Percentiles rank a stretch among this genome's conserved stretches.
phyloP scores from a whole-genome alignment of 1,140 invertebrate species.

The Ceratosolen solmsi region DNA sequence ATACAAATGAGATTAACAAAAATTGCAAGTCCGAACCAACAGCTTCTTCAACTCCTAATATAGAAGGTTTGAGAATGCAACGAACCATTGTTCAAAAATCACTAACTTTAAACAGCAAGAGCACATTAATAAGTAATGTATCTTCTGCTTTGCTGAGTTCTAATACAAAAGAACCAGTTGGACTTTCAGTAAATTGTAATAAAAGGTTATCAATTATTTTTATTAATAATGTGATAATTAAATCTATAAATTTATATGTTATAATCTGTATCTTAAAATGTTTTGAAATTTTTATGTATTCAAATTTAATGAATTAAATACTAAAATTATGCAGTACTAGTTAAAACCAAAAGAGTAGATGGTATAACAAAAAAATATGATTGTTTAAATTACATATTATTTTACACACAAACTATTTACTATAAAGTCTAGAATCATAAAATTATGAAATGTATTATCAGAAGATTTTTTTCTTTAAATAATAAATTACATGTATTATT shows the following conservation, averaged over 20 bases:
- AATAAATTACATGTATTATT: too few species aligned
- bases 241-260: not conserved
- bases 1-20: constrained; percentile 34
- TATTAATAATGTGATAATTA: not conserved
- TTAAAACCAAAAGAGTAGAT: too few species aligned
- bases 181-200: not conserved
- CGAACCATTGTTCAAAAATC: not conserved
- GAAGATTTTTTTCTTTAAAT: too few species aligned
- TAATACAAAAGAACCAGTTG: not conserved
- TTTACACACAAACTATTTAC: too few species aligned
- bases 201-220: constrained; percentile 23
- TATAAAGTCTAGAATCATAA: too few species aligned
- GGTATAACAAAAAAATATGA: too few species aligned
- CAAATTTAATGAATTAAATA: too few species aligned
- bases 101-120: not conserved
- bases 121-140: not conserved
- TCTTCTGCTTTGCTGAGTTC: not conserved
- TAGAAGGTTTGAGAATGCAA: constrained; percentile 7
- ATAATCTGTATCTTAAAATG: not conserved
- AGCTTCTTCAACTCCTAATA: constrained; percentile 65
- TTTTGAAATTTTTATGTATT: too few species aligned
- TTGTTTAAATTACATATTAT: too few species aligned
- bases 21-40: constrained; percentile 58
- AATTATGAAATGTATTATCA: too few species aligned
- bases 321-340: too few species aligned